Evolutionary conservation across 2,797 vertebrate species (phyloP), one percentile per base, ranked within the genome.

Genomic region (Naso thynnoides): DNA sequence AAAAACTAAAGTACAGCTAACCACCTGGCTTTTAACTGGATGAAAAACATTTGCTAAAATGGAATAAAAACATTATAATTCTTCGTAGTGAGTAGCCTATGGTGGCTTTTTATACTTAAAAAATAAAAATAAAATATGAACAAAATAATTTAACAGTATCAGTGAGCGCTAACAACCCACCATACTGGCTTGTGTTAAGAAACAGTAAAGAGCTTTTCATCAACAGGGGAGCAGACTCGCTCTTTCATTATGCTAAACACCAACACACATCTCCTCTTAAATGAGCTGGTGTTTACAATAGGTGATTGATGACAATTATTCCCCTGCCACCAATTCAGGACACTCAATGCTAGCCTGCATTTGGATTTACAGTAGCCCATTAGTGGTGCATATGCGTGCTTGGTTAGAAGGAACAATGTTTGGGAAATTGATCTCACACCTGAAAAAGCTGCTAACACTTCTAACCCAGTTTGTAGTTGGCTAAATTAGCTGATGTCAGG

Each of bases 221-320:
- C 69, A 41, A 60, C 68, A 59, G 76, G 61, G 77, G 54, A 71
- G 45, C 78, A 66, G 41, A 29, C 38, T 54, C 78, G 57, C 56
- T 63, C 74, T 89, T 87, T 86, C 70, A 85, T 86, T 88, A 85
- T 87, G 78, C 63, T 84, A 78, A 89, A 81, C 57, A 70, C 55
- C 33, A 65, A 56, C 60, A 79, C 54, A 77, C 71, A 79, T 88
- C 53, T 21, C 70, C 57, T 79, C 83, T 85, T 89, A 88, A 88
- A 80, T 81, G 85, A 88, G 50, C 62, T 61, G 68, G 24, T 82
- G 72, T 82, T 83, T 80, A 90, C 86, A 79, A 77, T 50, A 69
- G 74, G 71, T 80, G 75, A 87, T 78, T 76, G 73, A 89, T 75
- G 76, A 81, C 78, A 84, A 52, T 83, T 80, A 84, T 85, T 88